Base-by-base conservation (phyloP, 2,888 invertebrate species). In the Brachynemurus nebulosus region DNA sequence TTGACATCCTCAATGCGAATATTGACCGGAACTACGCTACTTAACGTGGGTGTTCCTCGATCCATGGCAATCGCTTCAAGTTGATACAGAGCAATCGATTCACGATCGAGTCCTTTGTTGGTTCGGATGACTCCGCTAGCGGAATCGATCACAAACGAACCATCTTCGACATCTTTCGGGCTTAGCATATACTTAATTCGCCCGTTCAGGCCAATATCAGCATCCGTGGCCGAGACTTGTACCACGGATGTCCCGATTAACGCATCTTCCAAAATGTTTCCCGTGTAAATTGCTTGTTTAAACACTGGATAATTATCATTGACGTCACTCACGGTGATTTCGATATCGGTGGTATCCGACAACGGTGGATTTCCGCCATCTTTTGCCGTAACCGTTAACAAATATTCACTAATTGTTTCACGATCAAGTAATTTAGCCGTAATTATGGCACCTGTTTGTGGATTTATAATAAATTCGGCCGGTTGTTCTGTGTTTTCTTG, bases 271-370 rank as follows among this genome's bases (percentile, higher is more conserved):
- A 83, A 72, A 17, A 93, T 82, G 4, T 78, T 80, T 0, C 88
- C 84, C 14, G 80, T 78, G 56, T 93, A 93, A 3, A 83, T 70
- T 0, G 81, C 74, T 48, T 83, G 81, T 52, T 82, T 82, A 63
- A 96, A 96, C 1, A 76, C 70, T 0, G 96, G 96, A 4, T 85
- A 78, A 59, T 95, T 93, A 59, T 98, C 97, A 59, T 98, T 98
- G 0, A 95, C 90, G 60, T 98, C 98, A 0, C 86, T 84, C 0
- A 98, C 82, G 1, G 88, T 83, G 52, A 98, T 90, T 62, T 96
- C 93, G 0, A 98, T 85, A 56, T 93, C 92, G 0, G 96, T 95
- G 0, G 91, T 92, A 58, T 96, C 95, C 1, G 88, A 86, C 12
- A 92, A 66, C 0, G 91, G 79, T 1, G 95, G 95, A 30, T 78